These are phyloP conservation scores for Notodonta dromedarius DNA, from an alignment of 2,888 invertebrate genomes.

Conservation along the genomic window DNA sequence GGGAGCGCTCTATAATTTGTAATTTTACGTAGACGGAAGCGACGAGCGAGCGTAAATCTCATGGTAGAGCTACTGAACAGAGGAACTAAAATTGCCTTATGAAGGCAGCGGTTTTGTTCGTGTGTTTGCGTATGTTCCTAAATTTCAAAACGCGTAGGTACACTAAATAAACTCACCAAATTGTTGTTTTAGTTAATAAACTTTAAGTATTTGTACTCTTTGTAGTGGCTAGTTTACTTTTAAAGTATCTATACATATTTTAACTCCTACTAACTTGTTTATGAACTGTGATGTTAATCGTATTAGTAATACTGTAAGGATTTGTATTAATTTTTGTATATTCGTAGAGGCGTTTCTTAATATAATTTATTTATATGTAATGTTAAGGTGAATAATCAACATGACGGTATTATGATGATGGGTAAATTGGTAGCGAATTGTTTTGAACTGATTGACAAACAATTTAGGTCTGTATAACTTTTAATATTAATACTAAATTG, in stretches of 20 bases:
- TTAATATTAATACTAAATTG: constrained; percentile 7
- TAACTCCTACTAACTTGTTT: constrained; percentile 80
- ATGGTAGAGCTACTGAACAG: constrained; percentile 18
- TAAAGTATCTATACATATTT: constrained; percentile 68
- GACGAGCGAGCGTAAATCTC: no score
- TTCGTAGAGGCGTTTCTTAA: constrained; percentile 80
- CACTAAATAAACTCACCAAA: constrained; percentile 76
- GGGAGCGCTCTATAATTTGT: no score
- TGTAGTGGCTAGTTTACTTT: constrained; percentile 66
- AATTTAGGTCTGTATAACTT: not conserved
- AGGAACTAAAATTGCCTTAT: constrained; percentile 54
- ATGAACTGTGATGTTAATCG: constrained; percentile 84
- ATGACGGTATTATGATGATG: constrained; percentile 49
- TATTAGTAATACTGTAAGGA: constrained; percentile 78
- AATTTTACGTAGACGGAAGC: no score
- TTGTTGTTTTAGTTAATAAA: constrained; percentile 64
- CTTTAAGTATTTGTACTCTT: constrained; percentile 63
- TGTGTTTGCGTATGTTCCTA: constrained; percentile 76
- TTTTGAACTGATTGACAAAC: not conserved
- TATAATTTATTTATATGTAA: constrained; percentile 81
- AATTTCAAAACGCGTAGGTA: constrained; percentile 59
- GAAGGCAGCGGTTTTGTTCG: constrained; percentile 58
- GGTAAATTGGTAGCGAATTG: constrained; percentile 46
- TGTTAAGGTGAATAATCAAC: constrained; percentile 65
- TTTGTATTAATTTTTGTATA: constrained; percentile 83